Percentiles rank a stretch among this genome's conserved stretches.
Evolutionary conservation across 2,888 invertebrate genomes (phyloP).

Genomic region (Euspilapteryx auroguttella): DNA sequence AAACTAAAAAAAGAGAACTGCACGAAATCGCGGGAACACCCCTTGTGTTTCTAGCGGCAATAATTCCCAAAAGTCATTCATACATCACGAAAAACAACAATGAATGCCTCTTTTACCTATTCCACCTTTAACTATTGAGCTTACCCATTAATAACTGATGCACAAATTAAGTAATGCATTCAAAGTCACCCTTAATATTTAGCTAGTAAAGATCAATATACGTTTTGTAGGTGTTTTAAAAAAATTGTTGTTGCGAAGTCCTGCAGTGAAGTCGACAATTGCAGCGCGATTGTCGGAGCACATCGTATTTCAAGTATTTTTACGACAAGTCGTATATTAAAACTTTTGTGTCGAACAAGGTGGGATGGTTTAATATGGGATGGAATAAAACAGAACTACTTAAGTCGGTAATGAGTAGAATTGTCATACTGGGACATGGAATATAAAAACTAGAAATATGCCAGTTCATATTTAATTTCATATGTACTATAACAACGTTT

Average conservation of each 20-base stretch:
- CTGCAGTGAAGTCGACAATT: constrained; percentile 30
- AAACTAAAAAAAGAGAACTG: constrained; percentile 1
- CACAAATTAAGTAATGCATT: too few relatives aligned
- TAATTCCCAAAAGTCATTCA: constrained; percentile 41
- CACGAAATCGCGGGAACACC: constrained; percentile 7
- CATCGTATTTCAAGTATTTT: constrained; percentile 37
- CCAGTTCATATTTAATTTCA: too few relatives aligned
- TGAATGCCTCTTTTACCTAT: constrained; percentile 16
- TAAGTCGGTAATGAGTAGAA: too few relatives aligned
- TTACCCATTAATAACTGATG: constrained; percentile 13
- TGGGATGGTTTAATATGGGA: constrained; percentile 13
- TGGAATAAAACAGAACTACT: constrained; percentile 15
- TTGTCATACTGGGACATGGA: too few relatives aligned
- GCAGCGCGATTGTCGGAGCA: constrained; percentile 29
- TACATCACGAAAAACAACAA: constrained; percentile 31
- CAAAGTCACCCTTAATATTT: too few relatives aligned
- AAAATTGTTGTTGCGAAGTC: constrained; percentile 7
- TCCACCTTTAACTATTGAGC: constrained; percentile 18
- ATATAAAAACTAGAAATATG: too few relatives aligned
- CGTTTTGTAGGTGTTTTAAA: too few relatives aligned
- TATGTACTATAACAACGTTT: too few relatives aligned
- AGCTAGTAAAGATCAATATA: too few relatives aligned
- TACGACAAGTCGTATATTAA: constrained; percentile 38
- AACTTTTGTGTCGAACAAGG: constrained; percentile 17
- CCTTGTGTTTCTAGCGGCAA: constrained; percentile 8